Base-by-base conservation (phyloP, 2,888 invertebrate species). In the Drosophila affinis region DNA sequence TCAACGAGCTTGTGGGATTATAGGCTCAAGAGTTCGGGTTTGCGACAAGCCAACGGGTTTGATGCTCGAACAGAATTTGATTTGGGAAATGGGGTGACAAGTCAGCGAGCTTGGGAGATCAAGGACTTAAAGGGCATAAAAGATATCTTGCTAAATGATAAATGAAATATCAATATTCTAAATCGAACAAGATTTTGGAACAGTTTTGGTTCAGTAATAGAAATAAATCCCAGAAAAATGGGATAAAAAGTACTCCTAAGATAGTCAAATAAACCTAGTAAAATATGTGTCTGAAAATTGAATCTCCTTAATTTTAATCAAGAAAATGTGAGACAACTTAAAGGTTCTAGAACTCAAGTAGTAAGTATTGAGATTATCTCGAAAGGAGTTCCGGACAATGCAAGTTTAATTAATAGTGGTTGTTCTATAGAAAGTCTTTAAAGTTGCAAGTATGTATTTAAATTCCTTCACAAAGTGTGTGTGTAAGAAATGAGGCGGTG, bases 1-100 rank as follows among this genome's bases (percentile, higher is more conserved):
- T 73, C 78, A 86, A 62, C 73, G 78, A 80, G 70, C 87, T 56
- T 32, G 52, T 57, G 52, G 27, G 39, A 75, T 72, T 60, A 39
- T 14, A 17, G 4, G 10, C 39, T 9, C 3, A 9, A 17, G n/a
- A 6, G 14, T 39, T 18, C 49, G 49, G 49, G 49, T 34, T 51
- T 24, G 4, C 24, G 65, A 67, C 65, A 49, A 56, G 27, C 45
- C 56, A 67, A 49, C 57, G 57, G 10, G 65, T 29, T 44, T 27
- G 18, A 29, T 45, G 57, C 21, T 18, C 21, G 32, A 18, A 56
- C 21, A 45, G 12, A 44, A 57, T 14, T 10, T 14, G 12, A 48
- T 2, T 21, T 48, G n/a, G 9, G 39, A 34, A 4, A 3, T 6
- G 27, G 29, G 27, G 39, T 39, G 62, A 18, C 62, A 48, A n/a